phyloP scores from a whole-genome alignment of 2,113 vertebrate genomes.

The Festucalex cinctus region DNA sequence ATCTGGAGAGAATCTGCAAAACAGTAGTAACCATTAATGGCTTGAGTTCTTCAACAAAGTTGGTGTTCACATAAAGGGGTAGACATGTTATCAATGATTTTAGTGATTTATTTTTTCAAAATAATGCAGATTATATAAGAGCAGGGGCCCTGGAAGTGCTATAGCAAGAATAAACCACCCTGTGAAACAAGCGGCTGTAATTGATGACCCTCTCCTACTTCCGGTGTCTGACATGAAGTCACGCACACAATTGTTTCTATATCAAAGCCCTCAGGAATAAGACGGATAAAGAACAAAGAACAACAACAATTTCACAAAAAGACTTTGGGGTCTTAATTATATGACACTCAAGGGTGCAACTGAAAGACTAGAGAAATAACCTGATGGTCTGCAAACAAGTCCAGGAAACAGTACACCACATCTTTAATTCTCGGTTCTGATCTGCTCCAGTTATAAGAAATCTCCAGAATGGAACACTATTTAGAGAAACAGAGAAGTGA shows the following conservation, averaged over 20 bases:
- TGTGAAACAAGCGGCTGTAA: too few species aligned
- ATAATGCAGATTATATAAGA: neutral
- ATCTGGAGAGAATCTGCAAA: conserved; percentile 88
- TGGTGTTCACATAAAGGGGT: neutral
- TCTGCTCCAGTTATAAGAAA: conserved; percentile 96
- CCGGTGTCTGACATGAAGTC: too few species aligned
- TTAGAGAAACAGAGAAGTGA: conserved; percentile 9
- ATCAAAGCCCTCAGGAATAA: too few species aligned
- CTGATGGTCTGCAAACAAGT: conserved; percentile 93
- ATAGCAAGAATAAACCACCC: too few species aligned
- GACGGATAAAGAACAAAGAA: too few species aligned
- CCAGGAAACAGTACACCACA: conserved; percentile 99
- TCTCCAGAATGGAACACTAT: conserved; percentile 94
- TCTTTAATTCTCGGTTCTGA: conserved; percentile 94
- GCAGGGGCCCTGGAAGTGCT: neutral
- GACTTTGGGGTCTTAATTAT: neutral
- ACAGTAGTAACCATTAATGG: neutral
- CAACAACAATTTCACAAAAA: neutral
- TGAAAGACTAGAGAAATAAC: conserved; percentile 50
- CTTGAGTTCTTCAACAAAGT: neutral
- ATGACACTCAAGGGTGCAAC: neutral
- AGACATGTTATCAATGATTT: neutral
- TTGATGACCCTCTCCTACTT: too few species aligned
- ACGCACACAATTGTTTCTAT: too few species aligned
- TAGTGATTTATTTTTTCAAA: neutral